These are phyloP conservation scores for Mesodorylaimus sp. DNA, from an alignment of 2,888 invertebrate species.

Conservation along the genomic window DNA sequence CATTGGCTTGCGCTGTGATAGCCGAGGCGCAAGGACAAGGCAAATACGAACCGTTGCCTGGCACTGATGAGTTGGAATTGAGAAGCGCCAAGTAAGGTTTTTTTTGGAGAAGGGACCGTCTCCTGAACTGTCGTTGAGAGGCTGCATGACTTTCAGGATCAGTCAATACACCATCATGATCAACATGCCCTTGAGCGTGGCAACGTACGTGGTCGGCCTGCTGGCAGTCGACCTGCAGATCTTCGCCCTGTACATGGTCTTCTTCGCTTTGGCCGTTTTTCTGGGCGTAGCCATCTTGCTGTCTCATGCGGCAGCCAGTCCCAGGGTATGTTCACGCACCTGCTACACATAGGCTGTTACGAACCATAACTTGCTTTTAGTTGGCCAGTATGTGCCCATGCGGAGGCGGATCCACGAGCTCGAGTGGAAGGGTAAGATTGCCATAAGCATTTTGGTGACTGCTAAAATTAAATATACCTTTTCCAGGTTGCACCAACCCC, in stretches of 20 bases:
- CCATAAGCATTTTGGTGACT: no score
- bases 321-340: background rate
- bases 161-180: background rate
- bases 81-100: background rate
- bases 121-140: background rate
- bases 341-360: no score
- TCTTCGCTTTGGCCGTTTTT: background rate
- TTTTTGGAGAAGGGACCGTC: background rate
- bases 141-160: background rate
- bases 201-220: background rate
- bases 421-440: no score
- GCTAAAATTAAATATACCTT: no score
- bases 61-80: background rate
- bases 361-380: no score
- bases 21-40: slow-evolving; percentile 8
- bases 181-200: slow-evolving; percentile 1
- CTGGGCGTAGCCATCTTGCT: background rate
- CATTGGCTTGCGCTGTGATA: background rate
- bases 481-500: no score
- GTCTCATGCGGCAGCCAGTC: background rate
- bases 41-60: slow-evolving; percentile 5
- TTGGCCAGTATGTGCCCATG: no score
- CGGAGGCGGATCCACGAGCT: no score
- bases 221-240: background rate
- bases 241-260: background rate